Evolutionary conservation across 2,888 invertebrate species (phyloP).

Genomic region (Epirrhoe tristata): DNA sequence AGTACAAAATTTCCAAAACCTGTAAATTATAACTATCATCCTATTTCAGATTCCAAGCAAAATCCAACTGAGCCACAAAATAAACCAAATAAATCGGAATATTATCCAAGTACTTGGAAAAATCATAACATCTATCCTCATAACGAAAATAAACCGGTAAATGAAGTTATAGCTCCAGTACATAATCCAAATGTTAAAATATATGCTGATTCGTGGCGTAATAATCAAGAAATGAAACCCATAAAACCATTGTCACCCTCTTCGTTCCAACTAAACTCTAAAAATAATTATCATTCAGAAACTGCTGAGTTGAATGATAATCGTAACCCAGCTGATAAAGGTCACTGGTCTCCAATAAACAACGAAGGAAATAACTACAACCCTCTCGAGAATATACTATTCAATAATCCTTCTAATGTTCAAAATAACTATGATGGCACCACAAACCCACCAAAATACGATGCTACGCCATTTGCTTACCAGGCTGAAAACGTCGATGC

Average conservation of each 20-base stretch:
- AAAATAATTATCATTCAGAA: neutral
- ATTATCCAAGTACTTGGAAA: neutral
- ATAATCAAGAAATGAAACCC: neutral
- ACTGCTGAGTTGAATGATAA: neutral
- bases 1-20: neutral
- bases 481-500: neutral
- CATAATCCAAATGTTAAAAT: neutral
- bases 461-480: neutral
- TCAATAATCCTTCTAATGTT: neutral
- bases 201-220: neutral
- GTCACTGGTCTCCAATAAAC: neutral
- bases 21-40: neutral
- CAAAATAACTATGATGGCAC: neutral
- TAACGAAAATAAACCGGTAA: neutral
- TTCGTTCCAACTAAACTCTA: neutral
- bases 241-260: neutral
- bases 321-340: conserved; percentile 4
- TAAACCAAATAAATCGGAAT: neutral
- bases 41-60: neutral
- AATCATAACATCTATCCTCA: conserved; percentile 5
- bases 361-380: conserved; percentile 7
- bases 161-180: neutral
- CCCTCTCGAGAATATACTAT: neutral
- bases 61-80: neutral
- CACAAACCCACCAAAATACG: neutral